Conservation (phyloP, 2,113 vertebrate species). For the Calyptommatus sinebrachiatus region DNA sequence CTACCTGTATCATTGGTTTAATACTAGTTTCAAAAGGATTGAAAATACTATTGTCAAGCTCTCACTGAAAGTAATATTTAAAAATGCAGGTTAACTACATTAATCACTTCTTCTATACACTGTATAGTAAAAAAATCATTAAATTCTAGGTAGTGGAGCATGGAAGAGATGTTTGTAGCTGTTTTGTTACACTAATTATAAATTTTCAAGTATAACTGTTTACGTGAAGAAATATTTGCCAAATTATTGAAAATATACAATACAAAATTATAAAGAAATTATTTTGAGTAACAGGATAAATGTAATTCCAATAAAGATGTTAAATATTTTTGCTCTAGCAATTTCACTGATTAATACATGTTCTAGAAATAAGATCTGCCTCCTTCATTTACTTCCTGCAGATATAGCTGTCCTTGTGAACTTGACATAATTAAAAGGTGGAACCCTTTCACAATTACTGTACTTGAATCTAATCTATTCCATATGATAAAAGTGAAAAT, state of each 20-base stretch:
- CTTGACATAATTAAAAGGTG: constrained; percentile 29
- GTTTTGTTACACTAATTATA: neutral
- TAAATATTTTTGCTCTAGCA: constrained; percentile 9
- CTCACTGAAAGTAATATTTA: neutral
- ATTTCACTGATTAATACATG: constrained; percentile 18
- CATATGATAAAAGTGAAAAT: constrained; percentile 38
- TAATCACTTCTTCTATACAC: neutral
- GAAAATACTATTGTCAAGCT: constrained; percentile 32
- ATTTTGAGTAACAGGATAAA: neutral
- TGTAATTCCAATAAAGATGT: constrained; percentile 39
- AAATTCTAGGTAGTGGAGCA: neutral
- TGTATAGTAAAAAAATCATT: neutral
- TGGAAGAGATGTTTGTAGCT: neutral
- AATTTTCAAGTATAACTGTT: neutral
- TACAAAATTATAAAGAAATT: neutral
- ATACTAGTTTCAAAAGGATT: constrained; percentile 28
- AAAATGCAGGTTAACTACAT: neutral
- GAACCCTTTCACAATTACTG: constrained; percentile 68
- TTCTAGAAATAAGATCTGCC: constrained; percentile 32
- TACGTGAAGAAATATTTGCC: neutral
- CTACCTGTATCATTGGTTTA: neutral
- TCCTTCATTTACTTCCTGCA: constrained; percentile 11
- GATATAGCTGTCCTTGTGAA: neutral
- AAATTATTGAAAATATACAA: neutral
- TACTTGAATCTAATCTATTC: constrained; percentile 65